Conservation (phyloP, 2,797 vertebrate genomes). For the Scomberomorus guttatus region DNA sequence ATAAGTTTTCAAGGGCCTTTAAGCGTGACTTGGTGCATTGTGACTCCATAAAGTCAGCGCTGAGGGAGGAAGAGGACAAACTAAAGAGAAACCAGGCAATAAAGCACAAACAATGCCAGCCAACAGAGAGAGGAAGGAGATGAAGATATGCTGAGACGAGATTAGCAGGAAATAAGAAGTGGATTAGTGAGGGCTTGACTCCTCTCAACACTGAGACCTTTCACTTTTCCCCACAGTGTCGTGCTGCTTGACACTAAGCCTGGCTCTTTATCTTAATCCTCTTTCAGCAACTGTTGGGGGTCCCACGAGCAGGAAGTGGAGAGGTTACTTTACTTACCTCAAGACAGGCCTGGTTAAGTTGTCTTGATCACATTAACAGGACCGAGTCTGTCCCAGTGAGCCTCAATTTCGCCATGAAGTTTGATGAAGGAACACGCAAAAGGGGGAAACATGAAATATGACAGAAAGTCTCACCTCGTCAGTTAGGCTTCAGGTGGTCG, state of each 20-base stretch:
- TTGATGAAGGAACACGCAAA: slow-evolving; percentile 36
- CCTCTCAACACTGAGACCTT: slow-evolving; percentile 79
- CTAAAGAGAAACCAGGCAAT: slow-evolving; percentile 69
- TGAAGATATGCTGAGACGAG: slow-evolving; percentile 81
- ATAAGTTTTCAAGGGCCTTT: slow-evolving; percentile 35
- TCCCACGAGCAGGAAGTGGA: slow-evolving; percentile 77
- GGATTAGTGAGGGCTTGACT: slow-evolving; percentile 83
- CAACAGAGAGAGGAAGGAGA: slow-evolving; percentile 76
- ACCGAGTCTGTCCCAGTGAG: background rate
- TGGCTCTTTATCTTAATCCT: slow-evolving; percentile 83
- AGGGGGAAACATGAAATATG: slow-evolving; percentile 28
- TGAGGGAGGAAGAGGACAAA: slow-evolving; percentile 66
- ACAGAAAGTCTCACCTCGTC: slow-evolving; percentile 27
- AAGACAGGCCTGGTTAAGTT: slow-evolving; percentile 34
- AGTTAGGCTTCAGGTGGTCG: background rate
- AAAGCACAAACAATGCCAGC: slow-evolving; percentile 71
- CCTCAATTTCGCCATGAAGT: slow-evolving; percentile 8
- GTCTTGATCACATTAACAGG: slow-evolving; percentile 14
- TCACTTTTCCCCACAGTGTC: slow-evolving; percentile 74
- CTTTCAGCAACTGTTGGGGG: slow-evolving; percentile 75
- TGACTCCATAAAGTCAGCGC: slow-evolving; percentile 24
- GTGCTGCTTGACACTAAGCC: slow-evolving; percentile 83
- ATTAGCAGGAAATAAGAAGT: slow-evolving; percentile 83
- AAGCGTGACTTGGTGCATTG: slow-evolving; percentile 37
- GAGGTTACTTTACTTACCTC: slow-evolving; percentile 66